Evolutionary conservation across 2,888 invertebrate species (phyloP).

Genomic region (Acanthosoma haemorrhoidale): DNA sequence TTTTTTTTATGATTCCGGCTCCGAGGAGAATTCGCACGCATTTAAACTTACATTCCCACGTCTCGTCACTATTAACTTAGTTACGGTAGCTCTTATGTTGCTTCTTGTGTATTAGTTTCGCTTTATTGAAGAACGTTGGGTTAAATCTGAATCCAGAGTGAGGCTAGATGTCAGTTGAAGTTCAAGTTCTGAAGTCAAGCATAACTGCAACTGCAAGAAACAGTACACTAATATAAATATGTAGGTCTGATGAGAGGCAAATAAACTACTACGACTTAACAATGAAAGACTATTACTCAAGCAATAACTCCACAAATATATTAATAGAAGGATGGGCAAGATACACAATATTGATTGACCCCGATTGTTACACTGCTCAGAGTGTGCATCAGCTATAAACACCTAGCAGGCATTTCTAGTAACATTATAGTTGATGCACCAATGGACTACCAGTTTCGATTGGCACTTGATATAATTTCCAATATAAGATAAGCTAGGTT

Average conservation of each 20-base stretch:
- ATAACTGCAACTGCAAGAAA: background rate
- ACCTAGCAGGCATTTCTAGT: too few species aligned
- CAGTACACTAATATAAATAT: background rate
- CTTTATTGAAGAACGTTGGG: background rate
- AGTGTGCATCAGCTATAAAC: constrained; percentile 14
- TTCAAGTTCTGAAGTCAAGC: background rate
- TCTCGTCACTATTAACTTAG: constrained; percentile 28
- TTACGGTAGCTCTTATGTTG: constrained; percentile 23
- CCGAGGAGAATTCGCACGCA: constrained; percentile 23
- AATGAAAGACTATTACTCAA: background rate
- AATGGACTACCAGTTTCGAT: too few species aligned
- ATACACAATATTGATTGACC: constrained; percentile 19
- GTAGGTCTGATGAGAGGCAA: background rate
- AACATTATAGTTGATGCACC: too few species aligned
- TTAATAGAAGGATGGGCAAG: constrained; percentile 1
- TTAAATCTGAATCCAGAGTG: background rate
- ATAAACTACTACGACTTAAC: background rate
- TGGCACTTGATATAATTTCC: too few species aligned
- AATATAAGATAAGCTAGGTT: too few species aligned
- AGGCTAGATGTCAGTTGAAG: constrained; percentile 1
- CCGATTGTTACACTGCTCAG: background rate
- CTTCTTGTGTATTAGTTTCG: constrained; percentile 1
- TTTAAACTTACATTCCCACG: constrained; percentile 27
- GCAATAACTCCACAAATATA: background rate
- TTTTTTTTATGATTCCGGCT: background rate